phyloP scores from a whole-genome alignment of 2,797 vertebrate genomes.

The Tapera naevia region DNA sequence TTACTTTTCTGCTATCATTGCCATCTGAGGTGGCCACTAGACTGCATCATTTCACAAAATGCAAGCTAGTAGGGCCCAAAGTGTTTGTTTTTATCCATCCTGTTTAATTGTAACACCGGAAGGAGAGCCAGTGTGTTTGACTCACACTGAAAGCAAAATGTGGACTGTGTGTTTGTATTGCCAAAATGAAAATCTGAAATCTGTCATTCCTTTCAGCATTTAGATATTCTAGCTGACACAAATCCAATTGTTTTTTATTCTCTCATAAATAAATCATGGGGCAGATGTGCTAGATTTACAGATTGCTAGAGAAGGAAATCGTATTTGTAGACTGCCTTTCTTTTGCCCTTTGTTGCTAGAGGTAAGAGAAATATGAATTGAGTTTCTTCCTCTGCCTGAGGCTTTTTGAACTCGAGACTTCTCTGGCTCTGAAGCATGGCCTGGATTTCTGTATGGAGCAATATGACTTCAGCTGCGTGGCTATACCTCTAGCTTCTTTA shows the following conservation, averaged over 20 bases:
- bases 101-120: not conserved
- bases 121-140: not conserved
- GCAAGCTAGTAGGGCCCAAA: not conserved
- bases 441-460: not conserved
- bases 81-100: not conserved
- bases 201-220: not conserved
- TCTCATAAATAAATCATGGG: conserved; percentile 3
- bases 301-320: not conserved
- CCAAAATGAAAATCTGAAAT: not conserved
- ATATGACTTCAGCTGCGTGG: not conserved
- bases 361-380: not conserved
- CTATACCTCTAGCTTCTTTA: not conserved
- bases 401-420: not conserved
- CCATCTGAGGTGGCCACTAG: not conserved
- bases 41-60: not conserved
- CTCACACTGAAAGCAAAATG: not conserved
- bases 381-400: not conserved
- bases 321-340: not conserved
- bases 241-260: conserved; percentile 4
- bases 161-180: not conserved
- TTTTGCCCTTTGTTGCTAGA: not conserved
- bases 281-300: conserved; percentile 12
- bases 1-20: not conserved
- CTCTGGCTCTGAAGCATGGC: not conserved
- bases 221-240: conserved; percentile 7